phyloP scores from a whole-genome alignment of 2,888 invertebrate species.

The Hemithea aestivaria region DNA sequence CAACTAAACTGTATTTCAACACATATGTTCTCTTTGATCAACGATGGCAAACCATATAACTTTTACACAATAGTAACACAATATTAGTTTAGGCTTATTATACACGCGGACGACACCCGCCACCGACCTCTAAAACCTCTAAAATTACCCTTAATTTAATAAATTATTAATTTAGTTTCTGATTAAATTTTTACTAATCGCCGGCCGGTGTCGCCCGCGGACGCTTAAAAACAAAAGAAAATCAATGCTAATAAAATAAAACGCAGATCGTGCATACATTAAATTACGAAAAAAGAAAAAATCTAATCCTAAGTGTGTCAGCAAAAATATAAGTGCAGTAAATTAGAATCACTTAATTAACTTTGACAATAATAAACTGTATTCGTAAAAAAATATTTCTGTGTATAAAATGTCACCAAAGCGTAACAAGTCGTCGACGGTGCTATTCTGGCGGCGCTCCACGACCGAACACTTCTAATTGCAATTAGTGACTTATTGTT shows the following conservation, averaged over 20 bases:
- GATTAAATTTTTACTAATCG: slow-evolving; percentile 38
- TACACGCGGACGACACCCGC: slow-evolving; percentile 46
- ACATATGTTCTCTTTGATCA: slow-evolving; percentile 72
- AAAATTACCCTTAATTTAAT: slow-evolving; percentile 40
- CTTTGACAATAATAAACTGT: slow-evolving; percentile 73
- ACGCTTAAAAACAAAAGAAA: slow-evolving; percentile 41
- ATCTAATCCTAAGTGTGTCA: slow-evolving; percentile 74
- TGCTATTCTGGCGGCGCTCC: slow-evolving; percentile 42
- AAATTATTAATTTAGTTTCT: slow-evolving; percentile 54
- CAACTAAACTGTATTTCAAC: slow-evolving; percentile 70
- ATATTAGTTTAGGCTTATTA: slow-evolving; percentile 67
- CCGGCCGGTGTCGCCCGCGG: slow-evolving; percentile 45
- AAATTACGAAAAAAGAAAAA: slow-evolving; percentile 64
- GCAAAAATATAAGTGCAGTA: slow-evolving; percentile 75
- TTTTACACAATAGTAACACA: slow-evolving; percentile 69
- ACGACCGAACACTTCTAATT: slow-evolving; percentile 19
- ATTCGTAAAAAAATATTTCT: slow-evolving; percentile 76
- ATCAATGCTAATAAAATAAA: slow-evolving; percentile 69
- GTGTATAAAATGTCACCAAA: slow-evolving; percentile 74
- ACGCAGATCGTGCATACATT: slow-evolving; percentile 77
- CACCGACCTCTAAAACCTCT: slow-evolving; percentile 35
- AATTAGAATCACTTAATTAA: slow-evolving; percentile 76
- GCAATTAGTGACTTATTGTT: slow-evolving; percentile 13
- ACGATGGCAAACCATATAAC: slow-evolving; percentile 78
- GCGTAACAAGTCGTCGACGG: slow-evolving; percentile 62